Base-by-base conservation (phyloP, 2,888 invertebrate genomes). In the Coleophora deauratella region DNA sequence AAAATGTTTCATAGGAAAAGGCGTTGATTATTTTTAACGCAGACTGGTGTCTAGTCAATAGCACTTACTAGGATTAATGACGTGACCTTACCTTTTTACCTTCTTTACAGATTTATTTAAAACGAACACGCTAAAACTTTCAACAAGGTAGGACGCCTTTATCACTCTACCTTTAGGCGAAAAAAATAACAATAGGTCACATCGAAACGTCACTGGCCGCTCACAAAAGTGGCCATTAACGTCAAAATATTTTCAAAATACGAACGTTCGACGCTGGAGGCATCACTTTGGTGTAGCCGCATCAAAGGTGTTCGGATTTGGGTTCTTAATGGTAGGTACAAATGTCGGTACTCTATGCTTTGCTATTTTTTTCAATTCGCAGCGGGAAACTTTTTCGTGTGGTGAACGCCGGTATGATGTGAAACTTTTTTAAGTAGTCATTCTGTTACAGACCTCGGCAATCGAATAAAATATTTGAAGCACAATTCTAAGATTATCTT, bases 231-330 rank as follows among this genome's bases (percentile, higher is more conserved):
- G 56, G 63, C 76, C 65, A 79, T 84, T 81, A 82, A 80, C 62
- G 82, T 84, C 82, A 82, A 81, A 84, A 85, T 82, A 81, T 85
- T 85, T 84, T 80, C 75, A 77, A 81, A 82, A 81, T 72, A 68
- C 66, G 73, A 67, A 66, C 68, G 65, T 64, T 60, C 63, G 67
- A 62, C 73, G 70, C 71, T 65, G 55, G 72, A 67, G 72, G 71
- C 61, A 51, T 50, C 43, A 56, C 73, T 79, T 79, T 77, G 71
- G 62, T 49, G 54, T 57, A 47, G 65, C 77, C 76, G 74, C 63
- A 21, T 21, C 21, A 21, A 21, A 21, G 21, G 21, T 21, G 21
- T 27, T 27, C 9, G 44, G 33, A 44, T 45, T 43, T 46, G 45
- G 48, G 46, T 43, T 37, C 44, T 46, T 56, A 47, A 49, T 38